Evolutionary conservation across 2,797 vertebrate genomes (phyloP).

Genomic region (Bothrops alternatus): DNA sequence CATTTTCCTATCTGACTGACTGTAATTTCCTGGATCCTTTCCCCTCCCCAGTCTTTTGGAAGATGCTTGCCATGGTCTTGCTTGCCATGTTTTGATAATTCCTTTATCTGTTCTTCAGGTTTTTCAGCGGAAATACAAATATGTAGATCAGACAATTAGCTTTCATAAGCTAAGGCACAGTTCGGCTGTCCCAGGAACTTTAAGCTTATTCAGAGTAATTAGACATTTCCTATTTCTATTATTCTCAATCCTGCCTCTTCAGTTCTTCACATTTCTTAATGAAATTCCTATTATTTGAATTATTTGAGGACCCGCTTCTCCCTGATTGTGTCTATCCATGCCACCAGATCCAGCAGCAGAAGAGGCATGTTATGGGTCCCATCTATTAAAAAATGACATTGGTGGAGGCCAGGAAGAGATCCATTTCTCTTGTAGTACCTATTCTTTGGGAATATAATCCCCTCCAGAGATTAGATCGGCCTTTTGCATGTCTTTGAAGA

Average conservation of each 20-base stretch:
- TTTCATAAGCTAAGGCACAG: neutral
- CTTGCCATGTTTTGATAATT: neutral
- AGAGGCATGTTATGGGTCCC: neutral
- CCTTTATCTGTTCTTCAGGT: neutral
- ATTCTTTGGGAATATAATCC: neutral
- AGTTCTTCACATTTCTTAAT: neutral
- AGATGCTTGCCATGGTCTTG: neutral
- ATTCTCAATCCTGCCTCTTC: neutral
- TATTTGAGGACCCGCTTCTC: neutral
- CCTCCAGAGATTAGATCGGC: neutral
- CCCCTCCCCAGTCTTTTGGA: neutral
- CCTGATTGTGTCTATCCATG: neutral
- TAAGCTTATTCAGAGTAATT: neutral
- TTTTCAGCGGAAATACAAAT: neutral
- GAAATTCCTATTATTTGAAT: neutral
- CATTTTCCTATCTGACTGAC: neutral
- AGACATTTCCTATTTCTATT: neutral
- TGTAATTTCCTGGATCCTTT: neutral
- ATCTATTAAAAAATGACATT: neutral
- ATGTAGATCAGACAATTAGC: neutral
- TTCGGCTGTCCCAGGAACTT: neutral
- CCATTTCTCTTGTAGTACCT: neutral
- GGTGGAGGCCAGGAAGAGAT: neutral
- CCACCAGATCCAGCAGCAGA: neutral
- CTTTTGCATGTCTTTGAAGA: neutral